These are phyloP conservation scores for Bhutanitis thaidina DNA, from an alignment of 2,888 invertebrate species.

Conservation along the genomic window DNA sequence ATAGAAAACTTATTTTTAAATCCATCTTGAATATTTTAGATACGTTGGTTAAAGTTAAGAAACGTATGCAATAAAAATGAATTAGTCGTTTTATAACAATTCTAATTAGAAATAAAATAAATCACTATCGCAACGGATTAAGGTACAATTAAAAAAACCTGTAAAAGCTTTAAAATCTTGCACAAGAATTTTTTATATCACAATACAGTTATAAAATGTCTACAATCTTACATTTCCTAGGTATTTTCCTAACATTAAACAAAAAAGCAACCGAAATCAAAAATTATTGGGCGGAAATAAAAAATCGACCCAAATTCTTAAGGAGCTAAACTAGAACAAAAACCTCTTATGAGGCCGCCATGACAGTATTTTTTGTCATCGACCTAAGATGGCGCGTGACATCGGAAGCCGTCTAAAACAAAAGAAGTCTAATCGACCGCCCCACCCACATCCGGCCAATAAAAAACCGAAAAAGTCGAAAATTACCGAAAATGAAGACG, in stretches of 20 bases:
- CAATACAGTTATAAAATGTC: too few species aligned
- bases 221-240: too few species aligned
- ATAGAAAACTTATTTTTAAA: too few species aligned
- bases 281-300: not conserved
- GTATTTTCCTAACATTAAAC: not conserved
- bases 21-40: too few species aligned
- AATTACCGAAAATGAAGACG: slow-evolving; percentile 30
- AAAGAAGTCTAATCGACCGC: slow-evolving; percentile 55
- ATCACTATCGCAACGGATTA: too few species aligned
- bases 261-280: not conserved
- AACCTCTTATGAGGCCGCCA: slow-evolving; percentile 52
- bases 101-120: too few species aligned
- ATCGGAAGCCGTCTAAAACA: slow-evolving; percentile 64
- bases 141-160: too few species aligned
- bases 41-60: too few species aligned
- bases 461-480: slow-evolving; percentile 21
- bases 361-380: slow-evolving; percentile 72
- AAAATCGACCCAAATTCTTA: slow-evolving; percentile 16
- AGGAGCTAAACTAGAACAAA: slow-evolving; percentile 25
- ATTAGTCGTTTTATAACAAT: too few species aligned
- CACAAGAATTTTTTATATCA: too few species aligned
- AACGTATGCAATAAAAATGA: too few species aligned
- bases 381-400: slow-evolving; percentile 74
- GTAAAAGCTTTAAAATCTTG: too few species aligned
- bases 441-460: slow-evolving; percentile 53